A percentile compares a stretch with the other conserved stretches of the same genome.
Evolutionary conservation across 2,113 vertebrate species (phyloP).

Genomic region (zebrafish (Danio rerio)): DNA sequence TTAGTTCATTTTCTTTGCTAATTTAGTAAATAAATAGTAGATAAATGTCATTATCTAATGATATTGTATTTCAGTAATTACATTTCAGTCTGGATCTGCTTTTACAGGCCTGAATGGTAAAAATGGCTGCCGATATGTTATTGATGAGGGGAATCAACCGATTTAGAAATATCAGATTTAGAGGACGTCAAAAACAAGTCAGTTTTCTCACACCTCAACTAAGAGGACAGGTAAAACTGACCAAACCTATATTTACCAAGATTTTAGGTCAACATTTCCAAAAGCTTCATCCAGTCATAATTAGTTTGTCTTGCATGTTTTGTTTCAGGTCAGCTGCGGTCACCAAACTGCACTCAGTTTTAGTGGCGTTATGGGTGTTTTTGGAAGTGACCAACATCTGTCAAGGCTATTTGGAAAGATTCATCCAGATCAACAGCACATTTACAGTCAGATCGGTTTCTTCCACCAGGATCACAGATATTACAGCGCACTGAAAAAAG

Average conservation of each 20-base stretch:
- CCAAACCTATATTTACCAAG: not conserved
- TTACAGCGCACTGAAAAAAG: slow-evolving; percentile 79
- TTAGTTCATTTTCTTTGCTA: too few species aligned
- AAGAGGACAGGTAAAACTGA: slow-evolving; percentile 36
- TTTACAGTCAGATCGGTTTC: slow-evolving; percentile 71
- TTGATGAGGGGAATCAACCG: slow-evolving; percentile 64
- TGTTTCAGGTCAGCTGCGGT: slow-evolving; percentile 16
- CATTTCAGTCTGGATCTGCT: too few species aligned
- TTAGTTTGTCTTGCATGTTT: slow-evolving; percentile 2
- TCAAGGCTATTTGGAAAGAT: slow-evolving; percentile 31
- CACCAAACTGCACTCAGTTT: not conserved
- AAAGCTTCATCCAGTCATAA: too few species aligned
- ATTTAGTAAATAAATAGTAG: too few species aligned
- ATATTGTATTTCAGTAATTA: too few species aligned
- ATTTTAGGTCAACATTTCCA: not conserved
- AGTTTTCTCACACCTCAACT: not conserved
- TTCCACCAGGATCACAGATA: slow-evolving; percentile 86
- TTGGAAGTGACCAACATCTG: slow-evolving; percentile 12
- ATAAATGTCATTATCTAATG: too few species aligned
- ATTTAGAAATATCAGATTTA: slow-evolving; percentile 57
- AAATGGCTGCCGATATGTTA: slow-evolving; percentile 67
- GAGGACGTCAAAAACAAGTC: slow-evolving; percentile 50
- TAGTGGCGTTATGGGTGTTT: slow-evolving; percentile 10
- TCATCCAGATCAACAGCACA: slow-evolving; percentile 54
- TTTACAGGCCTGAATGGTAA: slow-evolving; percentile 41